These are phyloP conservation scores for Hippocampus barbouri DNA, from an alignment of 2,113 vertebrate genomes.

Conservation along the genomic window DNA sequence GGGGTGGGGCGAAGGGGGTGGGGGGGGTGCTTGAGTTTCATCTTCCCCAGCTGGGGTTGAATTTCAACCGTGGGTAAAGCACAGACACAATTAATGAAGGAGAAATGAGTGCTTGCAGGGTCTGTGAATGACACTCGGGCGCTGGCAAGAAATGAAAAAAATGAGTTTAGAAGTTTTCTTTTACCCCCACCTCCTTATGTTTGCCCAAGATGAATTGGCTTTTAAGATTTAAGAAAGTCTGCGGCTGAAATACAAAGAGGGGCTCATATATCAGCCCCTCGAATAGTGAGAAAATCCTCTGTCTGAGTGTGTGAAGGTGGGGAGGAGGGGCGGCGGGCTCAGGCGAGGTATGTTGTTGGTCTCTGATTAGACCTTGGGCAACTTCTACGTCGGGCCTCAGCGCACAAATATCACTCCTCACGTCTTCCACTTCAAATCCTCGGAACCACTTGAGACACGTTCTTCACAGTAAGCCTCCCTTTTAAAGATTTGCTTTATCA, in stretches of 20 bases:
- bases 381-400: slow-evolving; percentile 53
- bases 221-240: slow-evolving; percentile 76
- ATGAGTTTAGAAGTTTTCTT: slow-evolving; percentile 56
- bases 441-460: slow-evolving; percentile 70
- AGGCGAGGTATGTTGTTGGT: slow-evolving; percentile 53
- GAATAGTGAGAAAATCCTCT: slow-evolving; percentile 74
- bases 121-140: slow-evolving; percentile 65
- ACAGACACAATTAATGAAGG: slow-evolving; percentile 60
- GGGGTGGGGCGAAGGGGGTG: background rate
- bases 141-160: slow-evolving; percentile 43
- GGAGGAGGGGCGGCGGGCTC: background rate
- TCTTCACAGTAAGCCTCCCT: slow-evolving; percentile 50
- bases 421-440: slow-evolving; percentile 63
- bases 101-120: slow-evolving; percentile 60
- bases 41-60: slow-evolving; percentile 31
- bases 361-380: slow-evolving; percentile 72
- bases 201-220: slow-evolving; percentile 74
- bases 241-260: slow-evolving; percentile 73
- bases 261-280: slow-evolving; percentile 73
- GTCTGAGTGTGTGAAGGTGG: slow-evolving; percentile 35
- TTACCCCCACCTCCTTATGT: slow-evolving; percentile 45
- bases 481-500: slow-evolving; percentile 56
- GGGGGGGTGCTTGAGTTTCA: slow-evolving; percentile 5
- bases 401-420: slow-evolving; percentile 69
- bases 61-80: slow-evolving; percentile 39